phyloP scores from a whole-genome alignment of 2,113 vertebrate genomes.

The Hepsetus odoe region DNA sequence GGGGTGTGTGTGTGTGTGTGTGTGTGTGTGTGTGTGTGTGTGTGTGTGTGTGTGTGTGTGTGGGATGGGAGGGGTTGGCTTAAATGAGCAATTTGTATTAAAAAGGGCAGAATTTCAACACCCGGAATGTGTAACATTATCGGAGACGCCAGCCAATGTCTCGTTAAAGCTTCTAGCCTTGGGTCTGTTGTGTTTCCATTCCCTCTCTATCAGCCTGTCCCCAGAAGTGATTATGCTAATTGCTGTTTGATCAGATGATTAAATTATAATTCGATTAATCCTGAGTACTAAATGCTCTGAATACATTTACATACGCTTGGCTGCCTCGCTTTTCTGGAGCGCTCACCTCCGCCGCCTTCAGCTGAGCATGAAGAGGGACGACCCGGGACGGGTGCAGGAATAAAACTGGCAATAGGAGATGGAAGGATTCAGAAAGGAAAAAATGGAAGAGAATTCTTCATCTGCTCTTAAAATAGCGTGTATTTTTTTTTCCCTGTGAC shows the following conservation, averaged over 20 bases:
- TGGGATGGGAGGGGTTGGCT: no score
- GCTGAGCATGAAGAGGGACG: constrained; percentile 9
- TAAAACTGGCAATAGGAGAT: not conserved
- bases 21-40: constrained; percentile 35
- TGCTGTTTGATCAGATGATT: constrained; percentile 96
- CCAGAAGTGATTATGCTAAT: constrained; percentile 92
- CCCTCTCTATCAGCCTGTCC: constrained; percentile 78
- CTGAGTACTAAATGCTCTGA: constrained; percentile 82
- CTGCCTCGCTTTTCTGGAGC: constrained; percentile 67
- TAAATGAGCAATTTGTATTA: not conserved
- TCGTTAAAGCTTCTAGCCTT: constrained; percentile 70
- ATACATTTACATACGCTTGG: constrained; percentile 80
- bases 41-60: constrained; percentile 31
- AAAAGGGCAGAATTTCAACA: constrained; percentile 50
- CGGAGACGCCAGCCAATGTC: constrained; percentile 71
- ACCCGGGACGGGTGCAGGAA: constrained; percentile 1
- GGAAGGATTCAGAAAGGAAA: not conserved
- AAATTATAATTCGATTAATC: constrained; percentile 90
- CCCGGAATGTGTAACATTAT: constrained; percentile 70
- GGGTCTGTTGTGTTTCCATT: constrained; percentile 76
- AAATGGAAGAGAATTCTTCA: not conserved
- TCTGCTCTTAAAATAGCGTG: constrained; percentile 58
- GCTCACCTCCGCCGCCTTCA: constrained; percentile 27
- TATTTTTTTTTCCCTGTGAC: constrained; percentile 55
- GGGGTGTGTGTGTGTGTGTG: no score